Base-by-base conservation (phyloP, 2,888 invertebrate species). In the Drosophila hamatofila region DNA sequence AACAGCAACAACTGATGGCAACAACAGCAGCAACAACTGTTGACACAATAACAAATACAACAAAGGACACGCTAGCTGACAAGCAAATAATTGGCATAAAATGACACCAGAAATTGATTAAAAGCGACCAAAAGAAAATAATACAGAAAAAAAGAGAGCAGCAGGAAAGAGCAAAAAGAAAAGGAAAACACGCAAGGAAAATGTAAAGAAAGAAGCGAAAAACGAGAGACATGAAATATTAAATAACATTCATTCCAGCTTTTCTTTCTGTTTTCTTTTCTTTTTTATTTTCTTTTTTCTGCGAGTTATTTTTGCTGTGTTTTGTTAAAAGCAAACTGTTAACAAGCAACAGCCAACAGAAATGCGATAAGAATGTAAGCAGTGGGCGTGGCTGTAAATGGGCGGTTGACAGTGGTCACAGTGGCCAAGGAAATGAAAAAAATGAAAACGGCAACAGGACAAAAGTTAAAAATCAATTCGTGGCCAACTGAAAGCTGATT, bases 401-500 rank as follows among this genome's bases (percentile, higher is more conserved):
- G 51, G 66, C 25, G 46, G 8, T 16, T 16, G 23, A 12, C 35
- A 35, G 35, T 35, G 35, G 35, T 6, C 14, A 7, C 46, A 9
- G 16, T 27, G 11, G 48, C 11, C 48, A 9, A 75, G 88, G 85
- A 89, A 89, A 88, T 80, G 81, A 75, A 77, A 82, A 73, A 82
- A 73, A 80, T 78, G 80, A 72, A 73, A 70, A 78, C 55, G 79
- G 72, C 76, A 68, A 68, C 72, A 72, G 71, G 76, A 81, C 80
- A 83, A 83, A 88, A 88, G 82, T 86, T 88, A 80, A 88, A 89
- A 90, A 90, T 90, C 90, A 89, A 91, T 90, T 90, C 89, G 80
- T 81, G 78, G 82, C 88, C 80, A 89, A 81, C 79, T 79, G 81
- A 88, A 86, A 86, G 86, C 88, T 90, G 89, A 90, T 90, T 90